Evolutionary conservation across 2,113 vertebrate species (phyloP).

Genomic region (Pseudopodoces humilis): DNA sequence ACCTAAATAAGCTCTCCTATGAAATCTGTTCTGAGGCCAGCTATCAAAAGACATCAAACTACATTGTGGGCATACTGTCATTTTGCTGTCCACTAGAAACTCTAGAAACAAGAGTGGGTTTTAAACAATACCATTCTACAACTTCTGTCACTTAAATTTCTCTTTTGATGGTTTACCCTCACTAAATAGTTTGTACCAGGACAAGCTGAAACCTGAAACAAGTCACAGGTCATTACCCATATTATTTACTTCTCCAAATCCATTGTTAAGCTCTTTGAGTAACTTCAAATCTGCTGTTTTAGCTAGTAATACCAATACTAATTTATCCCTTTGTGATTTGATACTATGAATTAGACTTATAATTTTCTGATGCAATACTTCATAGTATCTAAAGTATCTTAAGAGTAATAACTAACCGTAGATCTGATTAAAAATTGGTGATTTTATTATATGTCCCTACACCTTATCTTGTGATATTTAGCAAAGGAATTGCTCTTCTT

Average conservation of each 20-base stretch:
- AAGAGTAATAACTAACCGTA: neutral
- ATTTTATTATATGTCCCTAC: neutral
- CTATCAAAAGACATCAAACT: neutral
- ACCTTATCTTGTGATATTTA: neutral
- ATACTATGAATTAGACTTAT: neutral
- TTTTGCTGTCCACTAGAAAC: neutral
- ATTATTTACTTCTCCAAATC: neutral
- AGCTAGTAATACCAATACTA: neutral
- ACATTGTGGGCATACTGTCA: fast-evolving
- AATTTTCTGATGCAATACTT: neutral
- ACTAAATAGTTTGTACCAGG: neutral
- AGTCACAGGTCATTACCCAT: neutral
- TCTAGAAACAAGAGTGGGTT: neutral
- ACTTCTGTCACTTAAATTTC: neutral
- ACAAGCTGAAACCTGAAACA: neutral
- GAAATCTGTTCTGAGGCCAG: neutral
- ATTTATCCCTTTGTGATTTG: neutral
- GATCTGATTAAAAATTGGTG: neutral
- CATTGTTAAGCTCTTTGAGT: neutral
- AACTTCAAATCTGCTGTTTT: neutral
- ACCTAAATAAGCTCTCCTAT: neutral
- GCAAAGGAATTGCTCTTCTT: neutral
- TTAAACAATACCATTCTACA: neutral
- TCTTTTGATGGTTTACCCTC: neutral
- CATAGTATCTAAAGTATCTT: neutral